Base-by-base conservation (phyloP, 2,113 vertebrate genomes). In the Salvelinus sp. region DNA sequence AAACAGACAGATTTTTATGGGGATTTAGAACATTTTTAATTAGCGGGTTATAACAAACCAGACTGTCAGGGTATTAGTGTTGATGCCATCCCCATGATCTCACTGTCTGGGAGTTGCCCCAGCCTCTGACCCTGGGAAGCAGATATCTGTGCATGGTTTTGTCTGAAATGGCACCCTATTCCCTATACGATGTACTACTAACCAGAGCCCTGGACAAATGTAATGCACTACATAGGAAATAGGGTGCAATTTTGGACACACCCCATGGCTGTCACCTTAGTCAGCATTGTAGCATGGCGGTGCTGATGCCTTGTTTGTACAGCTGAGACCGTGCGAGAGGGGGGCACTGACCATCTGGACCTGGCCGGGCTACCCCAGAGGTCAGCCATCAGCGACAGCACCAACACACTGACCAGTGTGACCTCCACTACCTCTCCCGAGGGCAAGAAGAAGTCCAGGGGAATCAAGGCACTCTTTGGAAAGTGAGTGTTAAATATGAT, bases 381-480 rank as follows among this genome's bases (percentile, higher is more conserved):
- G 44, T 87, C 94, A 0, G 81, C 91, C 14, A 95, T 94, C 79
- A 90, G 87, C 0, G 95, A 94, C 77, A 93, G 94, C 72, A 93
- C 92, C 60, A 91, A 95, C 78, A 91, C 95, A 1, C 92, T 95
- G 1, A 93, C 96, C 18, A 54, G 50, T 54, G 50, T 54, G 50
- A 54, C 50, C 50, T 54, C 50, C 14, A 54, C 14, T 16, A 92
- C 95, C 1, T 97, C 95, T 44, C 94, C 95, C 0, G 96, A 98
- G 79, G 91, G 92, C 83, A 97, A 87, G 88, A 99, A 99, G 84
- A 99, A 99, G 83, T 91, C 96, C 30, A 95, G 93, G 81, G 97
- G 98, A 60, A 97, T 99, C 86, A 97, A 95, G 91, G 97, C 95
- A 72, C 86, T 99, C 54, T 97, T 99, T 89, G 98, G 98, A 81